Evolutionary conservation across 2,113 vertebrate genomes (phyloP), one percentile per base, ranked within the genome.

Genomic region (Phyllostomus discolor): DNA sequence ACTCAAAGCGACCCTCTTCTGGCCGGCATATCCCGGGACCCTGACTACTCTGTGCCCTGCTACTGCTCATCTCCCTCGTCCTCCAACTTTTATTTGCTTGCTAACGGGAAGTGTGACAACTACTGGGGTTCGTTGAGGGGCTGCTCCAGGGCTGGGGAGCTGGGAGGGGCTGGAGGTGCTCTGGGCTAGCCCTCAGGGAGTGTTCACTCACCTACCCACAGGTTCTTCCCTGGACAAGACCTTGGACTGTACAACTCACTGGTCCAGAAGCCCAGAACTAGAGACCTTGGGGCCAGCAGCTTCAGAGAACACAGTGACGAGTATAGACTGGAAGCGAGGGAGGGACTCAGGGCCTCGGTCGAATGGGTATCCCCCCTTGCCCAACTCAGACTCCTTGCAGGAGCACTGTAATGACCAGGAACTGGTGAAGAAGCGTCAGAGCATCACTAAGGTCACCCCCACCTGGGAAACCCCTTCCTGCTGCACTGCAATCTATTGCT

Each of bases 1-100:
- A 20, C 79, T 79, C 16, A 2, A 88, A 98, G 97, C 4, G 94
- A 97, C 85, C 94, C 96, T 94, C 94, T 98, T 82, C 88, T 98
- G 96, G 96, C 96, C 0, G 82, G 97, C 85, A 82, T 97, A 33
- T 54, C 97, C 52, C 85, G 2, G 91, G 96, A 98, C 79, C 24
- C 88, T 50, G 91, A 97, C 76, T 86, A 4, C 81, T 83, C 85
- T 50, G 46, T 38, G 9, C 48, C 92, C 67, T 54, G 62, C 59
- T 35, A 17, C 59, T 33, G 28, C 41, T 80, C 69, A 14, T 26
- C 81, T 57, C 16, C 50, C 5, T 57, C 38, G 1, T 22, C 87
- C 38, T 52, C 94, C 92, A 93, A 22, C 33, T n/a, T 28, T 50
- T 35, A 43, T 88, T 33, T 88, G 16, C 19, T 79, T 28, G 59